Base-by-base conservation (phyloP, 1,140 invertebrate species). In the Pogonognathellus flavescens region DNA sequence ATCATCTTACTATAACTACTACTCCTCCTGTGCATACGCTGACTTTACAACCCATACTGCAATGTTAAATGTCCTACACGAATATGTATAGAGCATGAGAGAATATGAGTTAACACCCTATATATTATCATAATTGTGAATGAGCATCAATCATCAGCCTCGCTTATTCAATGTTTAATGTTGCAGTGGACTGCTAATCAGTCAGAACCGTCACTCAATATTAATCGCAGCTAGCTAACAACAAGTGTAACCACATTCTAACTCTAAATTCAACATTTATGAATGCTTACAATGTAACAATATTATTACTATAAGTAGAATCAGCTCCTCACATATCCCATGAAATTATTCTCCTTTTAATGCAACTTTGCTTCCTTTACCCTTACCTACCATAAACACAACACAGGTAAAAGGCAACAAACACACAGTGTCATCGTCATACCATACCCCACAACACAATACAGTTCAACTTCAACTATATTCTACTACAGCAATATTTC, bases 71-170 rank as follows among this genome's bases (percentile, higher is more conserved):
- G 1, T 6, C 1, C 31, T 41, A 41, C 6, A 41, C 1, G 31
- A 41, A 41, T 41, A 41, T 41, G 31, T 41, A 10, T 57, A 13
- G 2, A 57, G 53, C n/a, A 57, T 49, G 70, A 76, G 70, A 76
- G 70, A 25, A 49, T 50, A 49, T 25, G 70, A 50, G 70, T 50
- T 76, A 76, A 76, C 70, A 76, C 70, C 70, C 70, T 76, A 76
- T 76, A 76, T 76, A 76, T 76, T 76, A 76, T 76, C 70, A 76
- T 76, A 76, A 76, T 76, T 76, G 70, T 76, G 70, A 76, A 76
- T 31, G 31, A 76, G 70, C 70, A 76, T 76, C 70, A 76, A 76
- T 76, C 70, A 76, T 76, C 70, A 76, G 70, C 70, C 70, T 76
- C 70, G 70, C 70, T 76, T 76, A 76, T 76, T 76, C 70, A 76